Evolutionary conservation across 2,888 invertebrate genomes (phyloP).

Genomic region (Phyllotreta striolata): DNA sequence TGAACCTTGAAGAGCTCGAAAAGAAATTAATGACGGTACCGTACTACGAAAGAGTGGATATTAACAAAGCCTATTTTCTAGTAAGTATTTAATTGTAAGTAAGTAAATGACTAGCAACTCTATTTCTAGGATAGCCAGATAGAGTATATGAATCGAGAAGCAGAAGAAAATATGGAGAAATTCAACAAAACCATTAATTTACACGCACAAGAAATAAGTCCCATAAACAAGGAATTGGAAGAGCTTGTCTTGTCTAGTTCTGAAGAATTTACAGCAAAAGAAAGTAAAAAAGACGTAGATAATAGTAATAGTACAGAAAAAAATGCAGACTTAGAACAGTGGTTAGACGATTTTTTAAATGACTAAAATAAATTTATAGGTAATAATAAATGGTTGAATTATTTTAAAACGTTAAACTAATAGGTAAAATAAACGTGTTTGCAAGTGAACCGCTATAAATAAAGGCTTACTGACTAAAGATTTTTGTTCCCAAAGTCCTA

Average conservation of each 20-base stretch:
- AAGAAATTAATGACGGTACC: constrained; percentile 39
- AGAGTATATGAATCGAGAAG: constrained; percentile 13
- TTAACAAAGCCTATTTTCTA: constrained; percentile 37
- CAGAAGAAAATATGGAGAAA: constrained; percentile 18
- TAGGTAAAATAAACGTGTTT: too few relatives aligned
- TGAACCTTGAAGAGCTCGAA: constrained; percentile 39
- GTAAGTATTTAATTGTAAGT: constrained; percentile 25
- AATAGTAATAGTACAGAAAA: constrained; percentile 5
- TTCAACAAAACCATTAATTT: not conserved
- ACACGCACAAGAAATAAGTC: not conserved
- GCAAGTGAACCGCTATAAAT: too few relatives aligned
- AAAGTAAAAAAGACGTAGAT: constrained; percentile 2
- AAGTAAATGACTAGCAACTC: not conserved
- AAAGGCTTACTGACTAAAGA: too few relatives aligned
- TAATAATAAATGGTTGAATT: constrained; percentile 59
- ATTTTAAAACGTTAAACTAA: too few relatives aligned
- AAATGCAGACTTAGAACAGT: constrained; percentile 25
- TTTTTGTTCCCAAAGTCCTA: too few relatives aligned
- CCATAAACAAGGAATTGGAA: too few relatives aligned
- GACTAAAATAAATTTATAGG: constrained; percentile 20
- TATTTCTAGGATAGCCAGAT: constrained; percentile 19
- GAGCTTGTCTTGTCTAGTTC: too few relatives aligned
- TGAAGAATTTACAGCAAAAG: not conserved
- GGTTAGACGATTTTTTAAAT: constrained; percentile 27
- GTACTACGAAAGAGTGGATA: constrained; percentile 38